A percentile compares a stretch with the other conserved stretches of the same genome.
Conservation (phyloP, 2,797 vertebrate genomes). For the Rachycentron canadum region DNA sequence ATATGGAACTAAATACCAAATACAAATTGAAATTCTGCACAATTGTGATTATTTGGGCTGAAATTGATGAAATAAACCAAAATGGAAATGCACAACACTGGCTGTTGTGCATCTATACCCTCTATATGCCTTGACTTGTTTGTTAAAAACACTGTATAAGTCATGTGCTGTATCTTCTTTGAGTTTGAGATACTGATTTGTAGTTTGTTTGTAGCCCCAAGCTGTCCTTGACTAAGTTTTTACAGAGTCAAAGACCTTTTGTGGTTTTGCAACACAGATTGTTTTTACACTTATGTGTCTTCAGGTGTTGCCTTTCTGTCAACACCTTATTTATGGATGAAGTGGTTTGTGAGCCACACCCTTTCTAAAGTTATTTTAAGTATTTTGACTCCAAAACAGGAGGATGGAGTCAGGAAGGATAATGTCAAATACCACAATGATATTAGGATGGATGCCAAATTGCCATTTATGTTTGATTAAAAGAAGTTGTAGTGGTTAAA, state of each 20-base stretch:
- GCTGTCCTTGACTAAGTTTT: not conserved
- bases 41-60: not conserved
- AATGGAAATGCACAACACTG: not conserved
- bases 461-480: not conserved
- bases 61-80: constrained; percentile 8
- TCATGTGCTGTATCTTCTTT: constrained; percentile 7
- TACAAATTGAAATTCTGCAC: not conserved
- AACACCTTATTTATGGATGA: not conserved
- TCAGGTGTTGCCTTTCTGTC: not conserved
- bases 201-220: not conserved
- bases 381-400: not conserved
- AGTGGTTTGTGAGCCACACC: not conserved
- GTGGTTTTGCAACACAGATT: not conserved
- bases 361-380: not conserved
- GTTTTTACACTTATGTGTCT: too few species aligned
- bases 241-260: not conserved
- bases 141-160: not conserved
- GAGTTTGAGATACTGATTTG: not conserved
- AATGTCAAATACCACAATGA: not conserved
- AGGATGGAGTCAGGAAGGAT: not conserved
- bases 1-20: not conserved
- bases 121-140: not conserved
- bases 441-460: not conserved
- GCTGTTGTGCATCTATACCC: not conserved
- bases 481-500: not conserved